Conservation (phyloP, 2,113 vertebrate species). For the Falcunculus frontatus region DNA sequence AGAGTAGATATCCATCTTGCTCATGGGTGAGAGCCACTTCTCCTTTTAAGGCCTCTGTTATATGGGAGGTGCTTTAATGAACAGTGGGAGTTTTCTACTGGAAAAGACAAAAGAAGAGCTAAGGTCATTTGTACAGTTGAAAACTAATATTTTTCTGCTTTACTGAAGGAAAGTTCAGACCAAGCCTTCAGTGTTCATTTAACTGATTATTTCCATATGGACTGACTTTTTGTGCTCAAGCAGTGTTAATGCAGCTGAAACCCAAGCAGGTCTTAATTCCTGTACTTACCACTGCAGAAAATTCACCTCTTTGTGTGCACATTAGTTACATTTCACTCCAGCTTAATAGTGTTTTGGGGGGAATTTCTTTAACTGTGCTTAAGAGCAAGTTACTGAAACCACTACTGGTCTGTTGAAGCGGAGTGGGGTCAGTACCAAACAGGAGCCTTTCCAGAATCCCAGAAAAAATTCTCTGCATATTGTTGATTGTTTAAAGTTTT, state of each 20-base stretch:
- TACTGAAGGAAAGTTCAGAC: neutral
- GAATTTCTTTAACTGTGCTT: neutral
- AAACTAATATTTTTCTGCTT: neutral
- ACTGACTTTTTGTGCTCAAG: neutral
- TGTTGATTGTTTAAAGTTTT: neutral
- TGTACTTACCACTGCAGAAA: neutral
- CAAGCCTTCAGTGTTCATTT: neutral
- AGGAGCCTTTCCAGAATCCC: neutral
- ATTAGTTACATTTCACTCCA: neutral
- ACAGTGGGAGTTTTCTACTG: conserved; percentile 2
- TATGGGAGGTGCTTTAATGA: neutral
- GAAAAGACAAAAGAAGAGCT: neutral
- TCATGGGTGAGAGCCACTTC: neutral
- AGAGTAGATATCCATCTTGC: neutral
- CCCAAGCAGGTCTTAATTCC: neutral
- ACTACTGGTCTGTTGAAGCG: neutral
- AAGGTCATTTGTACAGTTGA: neutral
- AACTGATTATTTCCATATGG: conserved; percentile 15
- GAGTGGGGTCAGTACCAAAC: neutral
- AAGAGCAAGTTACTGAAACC: neutral
- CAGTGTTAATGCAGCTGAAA: neutral
- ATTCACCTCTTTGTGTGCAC: neutral
- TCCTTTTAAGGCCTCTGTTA: conserved; percentile 16
- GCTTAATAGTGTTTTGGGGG: neutral
- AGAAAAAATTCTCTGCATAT: neutral